Evolutionary conservation across 2,797 vertebrate genomes (phyloP), one percentile per base, ranked within the genome.

Genomic region (Odontamblyopus lacepedii): DNA sequence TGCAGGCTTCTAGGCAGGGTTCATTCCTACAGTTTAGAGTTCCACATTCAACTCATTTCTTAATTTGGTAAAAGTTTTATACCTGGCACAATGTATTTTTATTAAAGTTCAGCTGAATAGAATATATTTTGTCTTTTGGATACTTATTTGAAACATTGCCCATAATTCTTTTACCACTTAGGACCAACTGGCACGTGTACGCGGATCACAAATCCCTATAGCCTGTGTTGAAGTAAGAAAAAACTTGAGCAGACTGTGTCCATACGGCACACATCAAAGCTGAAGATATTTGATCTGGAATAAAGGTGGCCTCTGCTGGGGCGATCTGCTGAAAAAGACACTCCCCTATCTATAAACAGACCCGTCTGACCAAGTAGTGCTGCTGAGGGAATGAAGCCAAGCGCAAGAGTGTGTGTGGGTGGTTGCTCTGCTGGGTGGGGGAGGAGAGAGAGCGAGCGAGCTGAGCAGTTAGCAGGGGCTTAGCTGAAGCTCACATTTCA

Each of bases 341-440:
- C 88, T 89, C 88, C 88, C 89, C 91, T 93, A 93, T 94, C 93
- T 93, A 92, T 92, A 93, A 93, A 90, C 85, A 74, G 79, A 75
- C 80, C 66, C 83, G 83, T 87, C 88, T 84, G 85, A 88, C 80
- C n/a, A 59, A 91, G 80, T 79, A 60, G 70, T 74, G 83, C 73
- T 83, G 87, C 78, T 79, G 76, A 63, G 78, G 77, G 82, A 84
- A 85, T 81, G 80, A 88, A 83, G 80, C 78, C 51, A 76, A 81
- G 79, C 16, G 51, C 74, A 75, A 18, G 76, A 41, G 77, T 30
- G 55, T 50, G 78, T 26, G 81, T 57, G 72, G 27, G 83, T 35
- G 65, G 53, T 9, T 63, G 82, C 76, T 61, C 15, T 55, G 66
- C 53, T 12, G 72, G 71, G 73, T 76, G 86, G 86, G 87, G 84